These are phyloP conservation scores for Globodera ellingtonae DNA, from an alignment of 1,140 invertebrate species.

Conservation along the genomic window DNA sequence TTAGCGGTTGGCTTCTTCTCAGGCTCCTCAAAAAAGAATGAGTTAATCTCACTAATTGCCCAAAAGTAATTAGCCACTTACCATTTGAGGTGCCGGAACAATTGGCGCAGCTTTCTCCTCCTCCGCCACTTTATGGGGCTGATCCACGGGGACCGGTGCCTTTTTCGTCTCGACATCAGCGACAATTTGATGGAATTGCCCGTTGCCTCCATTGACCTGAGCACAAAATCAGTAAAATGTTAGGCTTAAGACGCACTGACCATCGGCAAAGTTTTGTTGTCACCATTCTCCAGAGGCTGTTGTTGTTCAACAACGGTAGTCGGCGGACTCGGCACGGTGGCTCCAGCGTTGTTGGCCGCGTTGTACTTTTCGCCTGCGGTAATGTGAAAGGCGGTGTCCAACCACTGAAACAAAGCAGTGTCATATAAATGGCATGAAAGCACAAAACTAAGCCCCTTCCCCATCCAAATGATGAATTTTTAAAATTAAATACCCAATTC, in stretches of 20 bases:
- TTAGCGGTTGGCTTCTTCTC: not conserved
- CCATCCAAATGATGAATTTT: not conserved
- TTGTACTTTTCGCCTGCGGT: slow-evolving; percentile 11
- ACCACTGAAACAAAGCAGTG: slow-evolving; percentile 23
- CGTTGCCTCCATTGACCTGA: not conserved
- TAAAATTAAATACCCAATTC: not conserved
- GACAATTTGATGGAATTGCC: too few species aligned
- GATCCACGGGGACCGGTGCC: too few species aligned
- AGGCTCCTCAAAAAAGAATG: too few species aligned
- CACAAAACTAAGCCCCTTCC: not conserved
- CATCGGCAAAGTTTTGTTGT: not conserved
- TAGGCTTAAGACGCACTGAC: not conserved
- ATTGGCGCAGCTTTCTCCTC: not conserved
- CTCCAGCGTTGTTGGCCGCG: slow-evolving; percentile 18
- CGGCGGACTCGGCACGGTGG: not conserved
- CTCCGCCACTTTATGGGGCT: not conserved
- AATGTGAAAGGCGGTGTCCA: slow-evolving; percentile 30
- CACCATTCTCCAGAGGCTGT: slow-evolving; percentile 16
- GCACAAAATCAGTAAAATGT: not conserved
- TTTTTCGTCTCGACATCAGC: too few species aligned
- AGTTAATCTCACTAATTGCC: too few species aligned
- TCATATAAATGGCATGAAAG: too few species aligned
- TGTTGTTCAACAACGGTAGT: slow-evolving; percentile 11
- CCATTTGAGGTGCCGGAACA: too few species aligned
- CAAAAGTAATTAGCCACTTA: too few species aligned